These are phyloP conservation scores for Eidolon dupreanum DNA, from an alignment of 2,797 vertebrate species.

Conservation along the genomic window DNA sequence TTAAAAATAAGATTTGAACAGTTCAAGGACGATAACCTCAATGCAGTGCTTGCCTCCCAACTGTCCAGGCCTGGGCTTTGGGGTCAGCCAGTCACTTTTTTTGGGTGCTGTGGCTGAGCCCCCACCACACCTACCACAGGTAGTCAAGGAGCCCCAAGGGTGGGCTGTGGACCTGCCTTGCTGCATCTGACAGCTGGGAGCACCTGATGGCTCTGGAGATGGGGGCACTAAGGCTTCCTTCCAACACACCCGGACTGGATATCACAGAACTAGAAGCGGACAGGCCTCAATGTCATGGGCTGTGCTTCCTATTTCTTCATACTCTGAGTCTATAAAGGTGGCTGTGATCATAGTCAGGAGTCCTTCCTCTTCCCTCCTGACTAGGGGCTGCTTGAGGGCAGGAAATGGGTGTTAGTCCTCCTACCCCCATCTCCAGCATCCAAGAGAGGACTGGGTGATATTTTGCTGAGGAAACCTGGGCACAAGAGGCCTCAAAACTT, in stretches of 20 bases:
- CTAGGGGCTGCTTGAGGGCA: not conserved
- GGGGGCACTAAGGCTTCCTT: not conserved
- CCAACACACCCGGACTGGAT: not conserved
- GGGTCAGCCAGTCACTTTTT: not conserved
- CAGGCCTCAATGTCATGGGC: not conserved
- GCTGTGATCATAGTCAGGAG: not conserved
- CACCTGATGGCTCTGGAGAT: not conserved
- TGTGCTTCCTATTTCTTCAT: not conserved
- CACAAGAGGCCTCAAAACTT: not conserved
- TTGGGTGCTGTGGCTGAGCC: not conserved
- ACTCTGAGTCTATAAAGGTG: not conserved
- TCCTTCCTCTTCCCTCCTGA: not conserved
- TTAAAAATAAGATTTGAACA: not conserved
- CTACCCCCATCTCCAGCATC: not conserved
- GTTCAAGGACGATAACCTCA: not conserved
- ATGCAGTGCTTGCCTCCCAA: rapidly evolving
- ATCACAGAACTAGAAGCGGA: not conserved
- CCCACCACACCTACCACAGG: rapidly evolving
- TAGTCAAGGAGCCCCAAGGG: not conserved
- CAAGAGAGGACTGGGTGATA: not conserved
- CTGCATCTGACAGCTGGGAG: not conserved
- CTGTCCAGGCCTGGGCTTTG: not conserved
- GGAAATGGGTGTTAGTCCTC: not conserved
- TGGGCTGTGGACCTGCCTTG: not conserved
- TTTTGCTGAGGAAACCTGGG: not conserved